A percentile compares a stretch with the other conserved stretches of the same genome.
phyloP scores from a whole-genome alignment of 1,140 invertebrate species.

The Melanaphis sacchari region DNA sequence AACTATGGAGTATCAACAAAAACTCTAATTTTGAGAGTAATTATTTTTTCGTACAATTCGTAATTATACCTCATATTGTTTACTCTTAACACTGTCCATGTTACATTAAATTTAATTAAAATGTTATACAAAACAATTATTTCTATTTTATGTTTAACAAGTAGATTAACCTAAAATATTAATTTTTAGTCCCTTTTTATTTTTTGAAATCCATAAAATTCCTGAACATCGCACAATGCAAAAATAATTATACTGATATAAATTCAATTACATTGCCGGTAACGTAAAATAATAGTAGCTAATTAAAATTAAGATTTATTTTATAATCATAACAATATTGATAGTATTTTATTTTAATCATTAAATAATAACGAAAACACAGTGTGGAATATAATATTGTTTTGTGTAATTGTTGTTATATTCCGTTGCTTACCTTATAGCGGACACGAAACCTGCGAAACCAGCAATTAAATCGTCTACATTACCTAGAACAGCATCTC shows the following conservation, averaged over 20 bases:
- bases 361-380: slow-evolving; percentile 28
- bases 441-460: slow-evolving; percentile 91
- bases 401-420: slow-evolving; percentile 46
- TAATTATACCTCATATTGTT: background rate
- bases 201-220: background rate
- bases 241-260: background rate
- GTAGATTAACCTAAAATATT: background rate
- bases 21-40: background rate
- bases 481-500: slow-evolving; percentile 87
- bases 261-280: background rate
- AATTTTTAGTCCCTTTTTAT: too few relatives aligned
- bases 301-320: background rate
- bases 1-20: background rate
- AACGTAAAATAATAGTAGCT: background rate
- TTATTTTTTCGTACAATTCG: background rate
- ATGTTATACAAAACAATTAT: background rate
- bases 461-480: slow-evolving; percentile 94
- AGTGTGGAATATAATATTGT: background rate
- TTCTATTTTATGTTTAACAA: background rate
- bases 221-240: background rate
- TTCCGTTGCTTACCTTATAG: slow-evolving; percentile 64
- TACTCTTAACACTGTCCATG: background rate
- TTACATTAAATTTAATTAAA: too few relatives aligned
- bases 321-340: background rate
- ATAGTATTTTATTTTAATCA: background rate